Percentiles rank a stretch among this genome's conserved stretches.
phyloP scores from a whole-genome alignment of 92 coral and sea anemone genomes.

The Epizoanthus illoricatus region DNA sequence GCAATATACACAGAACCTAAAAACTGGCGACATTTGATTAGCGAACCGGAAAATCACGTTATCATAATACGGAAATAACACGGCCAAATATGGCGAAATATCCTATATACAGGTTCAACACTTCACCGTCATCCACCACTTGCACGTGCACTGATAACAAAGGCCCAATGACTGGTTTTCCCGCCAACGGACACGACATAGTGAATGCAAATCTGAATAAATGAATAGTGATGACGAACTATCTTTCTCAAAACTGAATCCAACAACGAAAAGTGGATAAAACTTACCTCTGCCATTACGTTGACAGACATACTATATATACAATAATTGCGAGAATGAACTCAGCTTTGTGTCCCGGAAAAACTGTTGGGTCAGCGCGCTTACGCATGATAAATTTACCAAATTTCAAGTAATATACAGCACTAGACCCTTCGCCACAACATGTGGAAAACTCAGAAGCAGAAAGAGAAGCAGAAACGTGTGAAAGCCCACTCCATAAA shows the following conservation, averaged over 20 bases:
- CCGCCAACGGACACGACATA: conserved; percentile 13
- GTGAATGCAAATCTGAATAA: neutral
- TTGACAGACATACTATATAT: conserved; percentile 85
- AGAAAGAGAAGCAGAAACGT: too few species aligned
- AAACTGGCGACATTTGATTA: too few species aligned
- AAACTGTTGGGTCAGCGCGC: conserved; percentile 57
- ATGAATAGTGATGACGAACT: neutral
- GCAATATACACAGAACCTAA: too few species aligned
- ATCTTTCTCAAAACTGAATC: neutral
- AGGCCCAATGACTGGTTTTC: neutral
- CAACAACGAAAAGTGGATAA: neutral
- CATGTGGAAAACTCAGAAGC: too few species aligned
- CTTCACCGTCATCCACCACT: too few species aligned
- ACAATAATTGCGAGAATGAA: conserved; percentile 80
- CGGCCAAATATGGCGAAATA: too few species aligned
- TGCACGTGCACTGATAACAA: conserved; percentile 5
- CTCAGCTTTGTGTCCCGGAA: conserved; percentile 88
- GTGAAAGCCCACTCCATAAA: too few species aligned
- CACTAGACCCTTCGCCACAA: too few species aligned
- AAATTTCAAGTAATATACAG: too few species aligned
- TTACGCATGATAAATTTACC: neutral
- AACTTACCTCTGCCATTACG: conserved; percentile 84
- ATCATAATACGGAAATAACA: too few species aligned
- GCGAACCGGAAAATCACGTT: too few species aligned
- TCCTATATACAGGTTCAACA: too few species aligned